phyloP scores from a whole-genome alignment of 2,888 invertebrate species.

The Girardia tigrina region DNA sequence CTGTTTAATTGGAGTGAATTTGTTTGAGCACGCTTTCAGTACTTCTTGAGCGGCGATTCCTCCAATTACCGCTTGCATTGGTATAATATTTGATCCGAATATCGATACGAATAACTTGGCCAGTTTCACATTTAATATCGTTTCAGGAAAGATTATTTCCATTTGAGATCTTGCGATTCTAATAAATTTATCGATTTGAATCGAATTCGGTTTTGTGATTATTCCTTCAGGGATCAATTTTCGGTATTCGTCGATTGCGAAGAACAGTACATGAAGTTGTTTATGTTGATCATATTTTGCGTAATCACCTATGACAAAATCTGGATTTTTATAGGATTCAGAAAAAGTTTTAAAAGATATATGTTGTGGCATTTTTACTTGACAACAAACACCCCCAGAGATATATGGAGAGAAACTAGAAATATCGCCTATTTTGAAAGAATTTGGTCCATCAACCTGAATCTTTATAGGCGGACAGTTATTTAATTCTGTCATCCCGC shows the following conservation, averaged over 20 bases:
- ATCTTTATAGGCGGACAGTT: constrained; percentile 75
- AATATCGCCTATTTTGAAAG: constrained; percentile 88
- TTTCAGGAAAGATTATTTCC: neutral
- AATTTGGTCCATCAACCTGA: constrained; percentile 71
- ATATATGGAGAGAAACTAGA: constrained; percentile 63
- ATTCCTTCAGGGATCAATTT: too few species aligned
- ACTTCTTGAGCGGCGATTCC: constrained; percentile 92
- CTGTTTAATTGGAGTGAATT: constrained; percentile 79
- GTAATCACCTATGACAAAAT: constrained; percentile 73
- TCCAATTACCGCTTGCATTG: constrained; percentile 82
- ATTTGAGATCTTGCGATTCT: neutral
- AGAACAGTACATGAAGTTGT: constrained; percentile 74
- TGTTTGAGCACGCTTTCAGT: constrained; percentile 87
- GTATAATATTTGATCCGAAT: constrained; percentile 56
- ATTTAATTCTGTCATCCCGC: constrained; percentile 87
- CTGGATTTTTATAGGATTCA: constrained; percentile 66
- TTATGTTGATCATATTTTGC: constrained; percentile 79
- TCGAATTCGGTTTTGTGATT: too few species aligned
- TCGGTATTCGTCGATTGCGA: constrained; percentile 62
- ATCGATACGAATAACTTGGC: constrained; percentile 67
- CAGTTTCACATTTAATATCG: constrained; percentile 58
- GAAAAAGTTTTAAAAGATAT: constrained; percentile 58
- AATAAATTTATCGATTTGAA: too few species aligned
- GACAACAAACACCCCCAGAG: constrained; percentile 78
- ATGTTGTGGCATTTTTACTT: constrained; percentile 80